Evolutionary conservation across 2,888 invertebrate genomes (phyloP).

Genomic region (Eueremaeus valkanovi): DNA sequence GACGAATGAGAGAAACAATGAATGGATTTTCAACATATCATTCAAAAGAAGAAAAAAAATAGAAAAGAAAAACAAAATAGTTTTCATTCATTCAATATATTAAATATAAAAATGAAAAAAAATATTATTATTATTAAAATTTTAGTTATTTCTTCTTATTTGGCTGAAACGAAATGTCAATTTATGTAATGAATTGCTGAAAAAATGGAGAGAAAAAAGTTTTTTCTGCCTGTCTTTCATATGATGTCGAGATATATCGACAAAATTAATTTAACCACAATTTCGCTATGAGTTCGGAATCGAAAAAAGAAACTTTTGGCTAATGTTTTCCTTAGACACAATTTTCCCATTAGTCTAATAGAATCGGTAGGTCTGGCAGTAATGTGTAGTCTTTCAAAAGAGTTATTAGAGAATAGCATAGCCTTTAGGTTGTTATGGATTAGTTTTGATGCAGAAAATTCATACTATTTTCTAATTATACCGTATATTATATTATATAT

Average conservation of each 20-base stretch:
- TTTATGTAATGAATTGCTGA: conserved; percentile 10
- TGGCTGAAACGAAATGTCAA: background rate
- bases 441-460: background rate
- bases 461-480: conserved; percentile 10
- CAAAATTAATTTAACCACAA: conserved; percentile 31
- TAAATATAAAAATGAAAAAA: background rate
- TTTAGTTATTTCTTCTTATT: background rate
- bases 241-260: background rate
- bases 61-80: background rate
- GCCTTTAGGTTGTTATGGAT: conserved; percentile 17
- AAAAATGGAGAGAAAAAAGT: background rate
- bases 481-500: too few relatives aligned
- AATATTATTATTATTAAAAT: background rate
- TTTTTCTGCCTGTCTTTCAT: conserved; percentile 9
- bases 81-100: too few relatives aligned
- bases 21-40: background rate
- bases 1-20: conserved; percentile 5
- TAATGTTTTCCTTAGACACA: conserved; percentile 34
- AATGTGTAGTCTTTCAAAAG: conserved; percentile 11
- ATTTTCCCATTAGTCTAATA: conserved; percentile 36
- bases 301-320: conserved; percentile 5
- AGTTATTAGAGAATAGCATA: background rate
- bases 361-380: conserved; percentile 18
- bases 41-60: background rate
- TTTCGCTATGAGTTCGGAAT: background rate